Percentiles rank a stretch among this genome's conserved stretches.
Evolutionary conservation across 1,140 invertebrate genomes (phyloP).

Genomic region (Aphidius ervi): DNA sequence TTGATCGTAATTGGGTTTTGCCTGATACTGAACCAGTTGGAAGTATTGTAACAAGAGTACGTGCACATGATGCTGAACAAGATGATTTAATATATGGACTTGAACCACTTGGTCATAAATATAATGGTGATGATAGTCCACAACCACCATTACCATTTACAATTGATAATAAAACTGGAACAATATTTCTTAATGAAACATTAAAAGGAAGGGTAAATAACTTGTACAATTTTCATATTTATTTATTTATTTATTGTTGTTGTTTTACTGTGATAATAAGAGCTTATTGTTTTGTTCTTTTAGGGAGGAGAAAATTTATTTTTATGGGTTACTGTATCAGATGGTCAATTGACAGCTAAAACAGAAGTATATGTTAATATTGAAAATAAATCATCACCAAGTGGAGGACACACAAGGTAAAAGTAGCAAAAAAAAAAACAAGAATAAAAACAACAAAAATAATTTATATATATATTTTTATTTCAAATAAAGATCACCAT

Average conservation of each 20-base stretch:
- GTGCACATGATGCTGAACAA: conserved; percentile 59
- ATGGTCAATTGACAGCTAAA: conserved; percentile 64
- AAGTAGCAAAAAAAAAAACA: conserved; percentile 20
- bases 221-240: too few relatives aligned
- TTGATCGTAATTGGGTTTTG: conserved; percentile 66
- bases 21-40: conserved; percentile 63
- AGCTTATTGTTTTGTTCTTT: conserved; percentile 31
- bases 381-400: conserved; percentile 36
- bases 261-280: background rate
- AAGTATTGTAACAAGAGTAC: conserved; percentile 58
- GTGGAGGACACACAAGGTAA: conserved; percentile 26
- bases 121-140: conserved; percentile 34
- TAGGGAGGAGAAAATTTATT: conserved; percentile 67
- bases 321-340: conserved; percentile 67
- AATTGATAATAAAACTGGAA: conserved; percentile 66
- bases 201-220: conserved; percentile 59
- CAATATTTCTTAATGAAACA: conserved; percentile 66
- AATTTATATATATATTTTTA: conserved; percentile 13
- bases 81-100: conserved; percentile 62
- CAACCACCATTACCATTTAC: conserved; percentile 58
- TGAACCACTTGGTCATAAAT: conserved; percentile 51
- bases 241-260: background rate
- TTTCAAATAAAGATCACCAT: conserved; percentile 30
- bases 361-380: conserved; percentile 69
- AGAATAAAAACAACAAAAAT: conserved; percentile 12